These are phyloP conservation scores for Drosophila dives DNA, from an alignment of 2,888 invertebrate genomes.

Conservation along the genomic window DNA sequence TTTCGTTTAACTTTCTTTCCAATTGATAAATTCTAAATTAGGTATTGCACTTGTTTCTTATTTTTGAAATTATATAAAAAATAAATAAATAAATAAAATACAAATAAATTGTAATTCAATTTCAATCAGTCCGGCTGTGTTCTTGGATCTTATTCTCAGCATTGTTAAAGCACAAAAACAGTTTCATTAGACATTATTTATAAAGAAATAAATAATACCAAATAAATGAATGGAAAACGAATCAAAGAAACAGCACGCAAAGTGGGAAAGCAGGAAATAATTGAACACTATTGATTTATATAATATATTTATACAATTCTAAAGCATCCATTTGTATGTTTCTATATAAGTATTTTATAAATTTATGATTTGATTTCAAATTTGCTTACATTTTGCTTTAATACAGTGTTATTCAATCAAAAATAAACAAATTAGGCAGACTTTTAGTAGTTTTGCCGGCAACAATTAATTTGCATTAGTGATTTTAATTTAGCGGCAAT, in stretches of 20 bases:
- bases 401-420: too few relatives aligned
- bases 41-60: background rate
- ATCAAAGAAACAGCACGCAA: slow-evolving; percentile 49
- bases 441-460: slow-evolving; percentile 22
- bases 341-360: background rate
- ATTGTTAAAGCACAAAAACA: slow-evolving; percentile 22
- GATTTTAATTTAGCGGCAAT: slow-evolving; percentile 17
- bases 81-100: too few relatives aligned
- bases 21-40: background rate
- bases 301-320: slow-evolving; percentile 21
- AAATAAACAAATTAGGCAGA: slow-evolving; percentile 25
- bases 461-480: slow-evolving; percentile 47
- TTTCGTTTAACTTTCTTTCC: background rate
- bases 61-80: background rate
- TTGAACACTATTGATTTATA: slow-evolving; percentile 31
- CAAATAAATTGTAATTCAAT: slow-evolving; percentile 4
- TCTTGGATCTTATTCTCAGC: slow-evolving; percentile 38
- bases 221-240: slow-evolving; percentile 26
- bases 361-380: background rate
- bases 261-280: slow-evolving; percentile 61
- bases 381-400: slow-evolving; percentile 36
- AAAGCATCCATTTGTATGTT: background rate
- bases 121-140: slow-evolving; percentile 16
- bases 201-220: slow-evolving; percentile 10
- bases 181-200: slow-evolving; percentile 13